Evolutionary conservation across 2,888 invertebrate genomes (phyloP).

Genomic region (Caenorhabditis sp.): DNA sequence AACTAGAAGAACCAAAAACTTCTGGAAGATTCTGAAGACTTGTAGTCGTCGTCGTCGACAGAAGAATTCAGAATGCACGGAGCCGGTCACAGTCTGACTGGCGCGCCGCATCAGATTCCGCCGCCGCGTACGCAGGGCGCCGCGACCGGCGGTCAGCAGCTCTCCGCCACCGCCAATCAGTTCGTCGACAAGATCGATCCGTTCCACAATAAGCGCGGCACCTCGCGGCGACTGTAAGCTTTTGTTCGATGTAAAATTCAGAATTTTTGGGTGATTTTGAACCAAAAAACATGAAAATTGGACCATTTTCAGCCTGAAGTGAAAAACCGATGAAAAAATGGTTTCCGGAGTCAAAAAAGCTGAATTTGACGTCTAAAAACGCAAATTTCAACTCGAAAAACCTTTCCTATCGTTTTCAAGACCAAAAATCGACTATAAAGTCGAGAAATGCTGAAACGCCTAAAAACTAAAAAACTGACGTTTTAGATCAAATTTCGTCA

Average conservation of each 20-base stretch:
- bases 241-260: constrained; percentile 85
- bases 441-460: too few relatives aligned
- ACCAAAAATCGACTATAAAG: constrained; percentile 85
- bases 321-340: too few relatives aligned
- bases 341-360: too few relatives aligned
- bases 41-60: not conserved
- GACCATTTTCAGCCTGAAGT: too few relatives aligned
- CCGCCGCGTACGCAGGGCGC: constrained; percentile 77
- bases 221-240: constrained; percentile 90
- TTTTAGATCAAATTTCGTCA: too few relatives aligned
- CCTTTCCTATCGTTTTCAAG: too few relatives aligned
- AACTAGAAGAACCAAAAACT: not conserved
- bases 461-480: constrained; percentile 1
- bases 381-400: too few relatives aligned
- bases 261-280: not conserved
- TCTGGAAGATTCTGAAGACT: constrained; percentile 2
- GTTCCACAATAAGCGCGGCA: constrained; percentile 93
- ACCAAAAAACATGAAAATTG: not conserved
- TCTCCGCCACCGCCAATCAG: constrained; percentile 82
- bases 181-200: constrained; percentile 99
- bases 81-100: constrained; percentile 71
- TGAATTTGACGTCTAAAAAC: too few relatives aligned
- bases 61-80: constrained; percentile 41
- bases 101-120: constrained; percentile 74
- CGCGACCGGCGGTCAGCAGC: constrained; percentile 81